phyloP scores from a whole-genome alignment of 1,140 invertebrate genomes.

The Phthorimaea operculella region DNA sequence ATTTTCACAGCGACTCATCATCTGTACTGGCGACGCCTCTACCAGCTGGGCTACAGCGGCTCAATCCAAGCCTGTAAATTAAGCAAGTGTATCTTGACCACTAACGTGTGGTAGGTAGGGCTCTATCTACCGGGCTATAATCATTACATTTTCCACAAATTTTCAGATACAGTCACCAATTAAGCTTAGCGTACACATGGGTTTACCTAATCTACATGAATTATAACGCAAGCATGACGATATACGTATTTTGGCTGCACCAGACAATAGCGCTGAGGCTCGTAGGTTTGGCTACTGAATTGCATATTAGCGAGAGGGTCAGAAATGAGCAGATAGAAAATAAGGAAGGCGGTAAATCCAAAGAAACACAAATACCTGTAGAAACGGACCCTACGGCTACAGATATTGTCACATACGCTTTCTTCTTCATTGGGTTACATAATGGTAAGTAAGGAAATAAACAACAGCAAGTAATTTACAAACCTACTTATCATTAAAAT shows the following conservation, averaged over 20 bases:
- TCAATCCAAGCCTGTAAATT: too few species aligned
- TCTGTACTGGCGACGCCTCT: too few species aligned
- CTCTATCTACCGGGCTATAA: too few species aligned
- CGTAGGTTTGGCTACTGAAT: slow-evolving; percentile 53
- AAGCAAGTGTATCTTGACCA: too few species aligned
- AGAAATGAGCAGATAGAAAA: neutral
- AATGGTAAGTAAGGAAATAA: slow-evolving; percentile 33
- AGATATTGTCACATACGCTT: slow-evolving; percentile 52
- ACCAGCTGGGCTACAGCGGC: too few species aligned
- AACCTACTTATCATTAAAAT: too few species aligned
- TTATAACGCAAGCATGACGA: slow-evolving; percentile 17
- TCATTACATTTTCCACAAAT: neutral
- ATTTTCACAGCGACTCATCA: too few species aligned
- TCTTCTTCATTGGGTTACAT: slow-evolving; percentile 56
- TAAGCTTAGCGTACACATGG: slow-evolving; percentile 49
- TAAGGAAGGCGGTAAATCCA: neutral
- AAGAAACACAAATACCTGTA: neutral
- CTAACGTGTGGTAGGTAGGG: too few species aligned
- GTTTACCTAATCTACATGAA: slow-evolving; percentile 35
- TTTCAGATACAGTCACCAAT: slow-evolving; percentile 48
- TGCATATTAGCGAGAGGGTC: slow-evolving; percentile 14
- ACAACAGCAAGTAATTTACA: too few species aligned
- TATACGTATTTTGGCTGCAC: slow-evolving; percentile 43
- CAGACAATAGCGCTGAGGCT: slow-evolving; percentile 47
- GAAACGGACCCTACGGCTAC: slow-evolving; percentile 28